Conservation (phyloP, 2,797 vertebrate genomes). For the Leucoraja ocellata region DNA sequence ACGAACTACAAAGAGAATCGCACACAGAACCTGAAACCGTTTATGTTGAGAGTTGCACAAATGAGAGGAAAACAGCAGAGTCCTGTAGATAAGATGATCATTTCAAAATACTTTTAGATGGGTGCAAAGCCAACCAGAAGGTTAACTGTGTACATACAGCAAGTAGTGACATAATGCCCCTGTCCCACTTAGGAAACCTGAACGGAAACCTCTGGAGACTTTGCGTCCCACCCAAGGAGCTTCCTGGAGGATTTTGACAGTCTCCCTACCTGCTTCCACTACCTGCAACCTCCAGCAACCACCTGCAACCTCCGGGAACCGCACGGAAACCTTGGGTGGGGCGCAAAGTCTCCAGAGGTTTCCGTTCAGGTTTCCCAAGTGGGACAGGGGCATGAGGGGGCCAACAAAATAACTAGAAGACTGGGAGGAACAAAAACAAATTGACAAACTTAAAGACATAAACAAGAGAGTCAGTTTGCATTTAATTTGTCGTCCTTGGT, state of each 20-base stretch:
- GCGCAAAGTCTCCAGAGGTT: no score
- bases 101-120: neutral
- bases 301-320: no score
- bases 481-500: neutral
- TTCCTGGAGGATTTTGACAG: no score
- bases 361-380: no score
- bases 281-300: no score
- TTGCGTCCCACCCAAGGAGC: no score
- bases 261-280: no score
- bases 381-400: no score
- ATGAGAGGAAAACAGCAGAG: neutral
- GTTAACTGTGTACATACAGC: neutral
- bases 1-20: neutral
- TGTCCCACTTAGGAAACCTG: no score
- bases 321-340: no score
- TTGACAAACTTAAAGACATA: conserved; percentile 29
- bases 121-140: neutral
- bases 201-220: no score
- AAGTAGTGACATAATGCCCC: neutral
- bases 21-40: neutral
- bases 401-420: neutral
- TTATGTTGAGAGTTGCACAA: neutral
- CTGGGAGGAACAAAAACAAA: neutral
- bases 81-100: no score
- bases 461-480: conserved; percentile 49